Percentiles rank a stretch among this genome's conserved stretches.
phyloP scores from a whole-genome alignment of 2,797 vertebrate species.

The Florisuga fusca region DNA sequence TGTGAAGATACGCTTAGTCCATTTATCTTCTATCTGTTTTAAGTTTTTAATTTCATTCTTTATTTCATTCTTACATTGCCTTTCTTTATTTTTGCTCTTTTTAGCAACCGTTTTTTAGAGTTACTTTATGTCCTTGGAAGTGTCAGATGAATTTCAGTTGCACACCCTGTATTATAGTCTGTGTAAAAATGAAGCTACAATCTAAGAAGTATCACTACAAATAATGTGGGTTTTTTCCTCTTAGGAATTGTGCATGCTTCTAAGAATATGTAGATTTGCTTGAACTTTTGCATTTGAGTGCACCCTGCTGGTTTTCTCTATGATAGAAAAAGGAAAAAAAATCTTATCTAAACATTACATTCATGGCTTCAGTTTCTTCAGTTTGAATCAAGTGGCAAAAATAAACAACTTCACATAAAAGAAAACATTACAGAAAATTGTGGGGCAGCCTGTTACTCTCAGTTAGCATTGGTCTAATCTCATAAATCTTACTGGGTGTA shows the following conservation, averaged over 20 bases:
- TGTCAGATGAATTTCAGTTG: not conserved
- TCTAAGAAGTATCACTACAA: not conserved
- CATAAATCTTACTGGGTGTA: not conserved
- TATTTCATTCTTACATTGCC: not conserved
- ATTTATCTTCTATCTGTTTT: not conserved
- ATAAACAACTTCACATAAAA: not conserved
- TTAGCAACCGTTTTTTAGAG: not conserved
- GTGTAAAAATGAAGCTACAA: not conserved
- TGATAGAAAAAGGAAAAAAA: not conserved
- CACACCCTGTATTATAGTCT: not conserved
- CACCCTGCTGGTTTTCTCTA: constrained; percentile 62
- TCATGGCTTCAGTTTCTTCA: not conserved
- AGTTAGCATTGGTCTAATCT: not conserved
- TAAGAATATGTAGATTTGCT: not conserved
- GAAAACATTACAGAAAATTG: not conserved
- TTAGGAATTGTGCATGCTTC: not conserved
- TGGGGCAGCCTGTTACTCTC: not conserved
- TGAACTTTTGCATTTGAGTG: constrained; percentile 65
- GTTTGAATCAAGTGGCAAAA: not conserved
- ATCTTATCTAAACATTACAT: not conserved
- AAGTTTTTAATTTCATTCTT: not conserved
- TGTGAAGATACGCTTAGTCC: not conserved
- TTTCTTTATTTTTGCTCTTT: not conserved
- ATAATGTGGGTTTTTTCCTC: not conserved
- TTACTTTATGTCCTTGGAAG: not conserved